Percentiles rank a stretch among this genome's conserved stretches.
Conservation (phyloP, 2,888 invertebrate species). For the Volucella bombylans region DNA sequence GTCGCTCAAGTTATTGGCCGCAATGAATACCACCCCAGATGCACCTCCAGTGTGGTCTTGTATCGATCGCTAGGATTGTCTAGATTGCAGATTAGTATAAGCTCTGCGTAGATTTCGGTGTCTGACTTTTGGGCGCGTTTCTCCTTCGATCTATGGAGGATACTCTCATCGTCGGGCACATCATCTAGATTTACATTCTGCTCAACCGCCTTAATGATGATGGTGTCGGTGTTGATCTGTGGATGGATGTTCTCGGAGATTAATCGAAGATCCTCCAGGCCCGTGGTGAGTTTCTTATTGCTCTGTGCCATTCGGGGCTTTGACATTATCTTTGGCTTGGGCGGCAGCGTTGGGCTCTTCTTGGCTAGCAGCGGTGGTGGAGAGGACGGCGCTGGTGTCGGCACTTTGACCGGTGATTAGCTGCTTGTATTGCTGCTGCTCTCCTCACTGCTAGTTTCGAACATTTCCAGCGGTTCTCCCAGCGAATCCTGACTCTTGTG, state of each 20-base stretch:
- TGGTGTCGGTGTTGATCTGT: slow-evolving; percentile 80
- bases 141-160: slow-evolving; percentile 81
- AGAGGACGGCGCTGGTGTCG: slow-evolving; percentile 49
- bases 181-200: slow-evolving; percentile 82
- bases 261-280: slow-evolving; percentile 81
- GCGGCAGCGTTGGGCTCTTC: slow-evolving; percentile 82
- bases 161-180: slow-evolving; percentile 80
- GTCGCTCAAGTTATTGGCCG: slow-evolving; percentile 88
- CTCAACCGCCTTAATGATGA: slow-evolving; percentile 80
- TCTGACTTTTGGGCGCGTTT: slow-evolving; percentile 81
- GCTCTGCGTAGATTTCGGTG: slow-evolving; percentile 87
- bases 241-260: slow-evolving; percentile 74
- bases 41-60: slow-evolving; percentile 92
- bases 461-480: slow-evolving; percentile 83
- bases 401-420: slow-evolving; percentile 56
- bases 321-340: slow-evolving; percentile 85
- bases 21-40: slow-evolving; percentile 95
- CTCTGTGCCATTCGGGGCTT: slow-evolving; percentile 80
- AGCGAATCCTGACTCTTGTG: slow-evolving; percentile 86
- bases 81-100: slow-evolving; percentile 90
- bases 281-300: slow-evolving; percentile 80
- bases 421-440: slow-evolving; percentile 78
- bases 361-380: slow-evolving; percentile 83
- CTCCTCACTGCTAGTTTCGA: slow-evolving; percentile 83
- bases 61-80: slow-evolving; percentile 92